A percentile compares a stretch with the other conserved stretches of the same genome.
phyloP scores from a whole-genome alignment of 1,140 invertebrate genomes.

The Mizuhopecten yessoensis region DNA sequence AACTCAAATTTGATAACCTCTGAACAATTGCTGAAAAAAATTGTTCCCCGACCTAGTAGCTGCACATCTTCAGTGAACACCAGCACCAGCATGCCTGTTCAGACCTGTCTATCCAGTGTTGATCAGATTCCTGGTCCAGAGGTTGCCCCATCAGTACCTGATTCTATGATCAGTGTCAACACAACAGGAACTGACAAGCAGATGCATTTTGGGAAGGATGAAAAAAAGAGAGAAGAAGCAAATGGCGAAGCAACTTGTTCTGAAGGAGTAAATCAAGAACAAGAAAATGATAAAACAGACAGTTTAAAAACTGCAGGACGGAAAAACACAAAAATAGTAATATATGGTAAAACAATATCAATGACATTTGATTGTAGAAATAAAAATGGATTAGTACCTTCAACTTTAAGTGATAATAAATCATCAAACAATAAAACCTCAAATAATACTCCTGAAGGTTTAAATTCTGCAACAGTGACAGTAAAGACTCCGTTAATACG shows the following conservation, averaged over 20 bases:
- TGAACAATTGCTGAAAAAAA: not conserved
- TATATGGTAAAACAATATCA: slow-evolving; percentile 63
- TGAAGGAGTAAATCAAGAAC: not conserved
- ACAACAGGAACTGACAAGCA: not conserved
- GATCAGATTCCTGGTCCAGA: not conserved
- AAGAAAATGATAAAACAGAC: not conserved
- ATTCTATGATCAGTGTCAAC: not conserved
- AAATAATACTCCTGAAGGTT: not conserved
- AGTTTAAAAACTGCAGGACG: slow-evolving; percentile 44
- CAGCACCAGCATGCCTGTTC: slow-evolving; percentile 23
- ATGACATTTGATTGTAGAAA: slow-evolving; percentile 61
- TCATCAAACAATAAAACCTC: not conserved
- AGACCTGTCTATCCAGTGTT: not conserved
- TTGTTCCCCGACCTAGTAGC: not conserved
- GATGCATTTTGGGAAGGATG: not conserved
- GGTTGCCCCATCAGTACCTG: not conserved
- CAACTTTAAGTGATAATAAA: not conserved
- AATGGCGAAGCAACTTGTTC: not conserved
- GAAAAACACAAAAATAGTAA: slow-evolving; percentile 62
- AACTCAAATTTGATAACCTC: not conserved
- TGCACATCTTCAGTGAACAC: not conserved
- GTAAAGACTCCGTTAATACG: not conserved
- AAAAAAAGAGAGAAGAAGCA: not conserved
- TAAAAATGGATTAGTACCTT: not conserved
- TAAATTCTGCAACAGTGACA: slow-evolving; percentile 2